Evolutionary conservation across 2,888 invertebrate genomes (phyloP).

Genomic region (Trissolcus brochymenae): DNA sequence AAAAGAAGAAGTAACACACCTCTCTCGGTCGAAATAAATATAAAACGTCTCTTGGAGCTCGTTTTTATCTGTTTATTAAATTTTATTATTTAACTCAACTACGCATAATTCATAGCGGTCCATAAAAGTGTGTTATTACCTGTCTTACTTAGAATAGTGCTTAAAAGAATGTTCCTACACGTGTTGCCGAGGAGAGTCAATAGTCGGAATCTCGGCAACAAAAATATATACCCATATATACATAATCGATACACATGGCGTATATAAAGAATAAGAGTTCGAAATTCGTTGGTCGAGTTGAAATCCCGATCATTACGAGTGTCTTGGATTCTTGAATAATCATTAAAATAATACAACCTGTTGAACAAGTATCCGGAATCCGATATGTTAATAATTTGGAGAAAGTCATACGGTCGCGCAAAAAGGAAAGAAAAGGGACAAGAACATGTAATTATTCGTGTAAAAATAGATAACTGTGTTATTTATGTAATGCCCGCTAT

Average conservation of each 20-base stretch:
- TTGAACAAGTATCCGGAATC: conserved; percentile 47
- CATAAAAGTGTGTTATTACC: conserved; percentile 57
- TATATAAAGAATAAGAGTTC: conserved; percentile 43
- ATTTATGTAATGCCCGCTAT: not conserved
- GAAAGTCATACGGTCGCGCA: conserved; percentile 42
- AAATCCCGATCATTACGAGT: conserved; percentile 49
- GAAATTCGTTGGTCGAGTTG: conserved; percentile 45
- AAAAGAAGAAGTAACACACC: not conserved
- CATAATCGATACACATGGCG: conserved; percentile 31
- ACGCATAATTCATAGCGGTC: conserved; percentile 49
- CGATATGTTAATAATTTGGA: conserved; percentile 57
- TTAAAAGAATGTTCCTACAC: conserved; percentile 50
- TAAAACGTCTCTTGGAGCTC: conserved; percentile 8
- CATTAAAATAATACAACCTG: conserved; percentile 56
- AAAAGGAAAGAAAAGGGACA: conserved; percentile 14
- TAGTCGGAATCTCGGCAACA: too few relatives aligned
- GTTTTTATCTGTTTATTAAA: conserved; percentile 55
- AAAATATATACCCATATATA: too few relatives aligned
- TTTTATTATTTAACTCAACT: conserved; percentile 53
- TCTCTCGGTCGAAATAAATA: too few relatives aligned
- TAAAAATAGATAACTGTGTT: conserved; percentile 1
- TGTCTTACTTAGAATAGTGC: conserved; percentile 53
- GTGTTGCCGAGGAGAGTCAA: conserved; percentile 11
- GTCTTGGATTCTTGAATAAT: conserved; percentile 51
- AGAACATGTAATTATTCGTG: not conserved